These are phyloP conservation scores for Drosophila engyochracea DNA, from an alignment of 2,888 invertebrate species.

Conservation along the genomic window DNA sequence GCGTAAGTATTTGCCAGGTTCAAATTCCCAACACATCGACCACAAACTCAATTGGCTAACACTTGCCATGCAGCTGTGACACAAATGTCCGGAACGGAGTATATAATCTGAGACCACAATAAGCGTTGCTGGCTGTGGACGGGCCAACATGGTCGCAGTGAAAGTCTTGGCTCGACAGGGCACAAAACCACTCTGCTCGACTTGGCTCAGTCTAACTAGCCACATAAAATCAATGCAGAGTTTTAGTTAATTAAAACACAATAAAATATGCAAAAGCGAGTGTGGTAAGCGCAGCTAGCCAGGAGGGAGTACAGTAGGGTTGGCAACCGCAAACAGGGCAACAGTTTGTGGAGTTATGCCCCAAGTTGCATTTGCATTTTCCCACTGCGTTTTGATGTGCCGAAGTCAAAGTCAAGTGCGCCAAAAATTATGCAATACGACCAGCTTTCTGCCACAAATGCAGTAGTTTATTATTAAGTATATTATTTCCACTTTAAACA, in stretches of 20 bases:
- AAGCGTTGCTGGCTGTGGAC: constrained; percentile 36
- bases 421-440: constrained; percentile 50
- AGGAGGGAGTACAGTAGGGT: neutral
- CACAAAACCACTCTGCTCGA: constrained; percentile 11
- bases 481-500: neutral
- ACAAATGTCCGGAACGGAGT: constrained; percentile 12
- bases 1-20: constrained; percentile 1
- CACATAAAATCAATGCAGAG: constrained; percentile 52
- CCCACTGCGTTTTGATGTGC: constrained; percentile 51
- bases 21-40: constrained; percentile 19
- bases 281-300: constrained; percentile 33
- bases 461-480: neutral
- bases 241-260: constrained; percentile 75
- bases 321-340: constrained; percentile 43
- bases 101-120: constrained; percentile 22
- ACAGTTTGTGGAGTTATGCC: constrained; percentile 15
- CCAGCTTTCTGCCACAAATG: constrained; percentile 34
- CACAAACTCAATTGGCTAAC: constrained; percentile 49
- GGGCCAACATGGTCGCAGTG: constrained; percentile 1
- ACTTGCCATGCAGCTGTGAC: constrained; percentile 39
- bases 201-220: constrained; percentile 13
- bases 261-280: constrained; percentile 72
- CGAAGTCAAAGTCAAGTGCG: constrained; percentile 62
- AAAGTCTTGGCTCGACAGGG: constrained; percentile 14
- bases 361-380: constrained; percentile 20